Percentiles rank a stretch among this genome's conserved stretches.
Evolutionary conservation across 2,113 vertebrate species (phyloP).

Genomic region (Nestor notabilis): DNA sequence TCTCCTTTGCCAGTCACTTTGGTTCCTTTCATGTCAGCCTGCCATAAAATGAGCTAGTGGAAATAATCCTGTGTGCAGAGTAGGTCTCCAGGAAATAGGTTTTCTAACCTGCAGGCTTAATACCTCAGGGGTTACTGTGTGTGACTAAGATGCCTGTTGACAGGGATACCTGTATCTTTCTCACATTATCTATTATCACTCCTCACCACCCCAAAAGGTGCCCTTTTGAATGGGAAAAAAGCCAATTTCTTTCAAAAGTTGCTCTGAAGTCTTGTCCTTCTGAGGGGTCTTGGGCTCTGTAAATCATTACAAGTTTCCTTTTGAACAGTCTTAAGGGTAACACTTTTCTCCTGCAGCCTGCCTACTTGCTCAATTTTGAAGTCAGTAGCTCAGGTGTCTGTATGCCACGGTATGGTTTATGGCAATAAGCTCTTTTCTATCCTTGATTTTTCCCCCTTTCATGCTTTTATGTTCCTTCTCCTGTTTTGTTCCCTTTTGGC

Average conservation of each 20-base stretch:
- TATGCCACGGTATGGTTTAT: not conserved
- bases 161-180: not conserved
- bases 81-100: not conserved
- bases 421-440: not conserved
- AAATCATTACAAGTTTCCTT: not conserved
- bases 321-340: not conserved
- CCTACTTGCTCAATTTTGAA: not conserved
- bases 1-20: not conserved
- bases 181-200: not conserved
- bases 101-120: not conserved
- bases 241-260: not conserved
- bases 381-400: not conserved
- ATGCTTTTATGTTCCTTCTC: not conserved
- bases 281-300: not conserved
- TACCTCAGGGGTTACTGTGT: not conserved
- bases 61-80: not conserved
- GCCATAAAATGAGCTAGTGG: not conserved
- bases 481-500: not conserved
- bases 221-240: not conserved
- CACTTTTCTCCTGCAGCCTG: not conserved
- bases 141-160: not conserved
- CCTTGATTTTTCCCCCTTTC: rapidly evolving
- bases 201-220: not conserved
- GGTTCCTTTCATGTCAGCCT: not conserved
- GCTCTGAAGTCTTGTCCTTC: not conserved